These are phyloP conservation scores for Epinotia bilunana DNA, from an alignment of 2,888 invertebrate species.

Conservation along the genomic window DNA sequence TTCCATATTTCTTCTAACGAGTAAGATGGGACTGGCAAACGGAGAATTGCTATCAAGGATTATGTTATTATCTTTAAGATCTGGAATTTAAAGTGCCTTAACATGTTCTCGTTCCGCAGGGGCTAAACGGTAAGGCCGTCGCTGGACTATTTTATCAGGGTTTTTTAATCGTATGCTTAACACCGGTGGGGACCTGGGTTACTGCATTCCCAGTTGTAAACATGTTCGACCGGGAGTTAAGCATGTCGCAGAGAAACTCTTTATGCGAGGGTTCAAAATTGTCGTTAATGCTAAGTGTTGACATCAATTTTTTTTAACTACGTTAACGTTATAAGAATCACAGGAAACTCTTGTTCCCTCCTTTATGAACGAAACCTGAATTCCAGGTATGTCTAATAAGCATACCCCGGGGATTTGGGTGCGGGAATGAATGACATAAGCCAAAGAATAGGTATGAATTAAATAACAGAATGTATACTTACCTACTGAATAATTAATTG, in stretches of 20 bases:
- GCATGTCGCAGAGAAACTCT: not conserved
- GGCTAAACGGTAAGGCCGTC: slow-evolving; percentile 27
- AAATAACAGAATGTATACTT: too few relatives aligned
- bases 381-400: slow-evolving; percentile 27
- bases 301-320: too few relatives aligned
- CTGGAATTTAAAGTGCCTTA: slow-evolving; percentile 1
- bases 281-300: slow-evolving; percentile 10
- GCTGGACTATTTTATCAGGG: slow-evolving; percentile 23
- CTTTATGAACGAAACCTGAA: slow-evolving; percentile 4
- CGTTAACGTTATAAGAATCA: too few relatives aligned
- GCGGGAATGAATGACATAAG: too few relatives aligned
- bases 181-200: slow-evolving; percentile 27
- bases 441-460: too few relatives aligned
- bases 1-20: not conserved
- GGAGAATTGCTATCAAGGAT: slow-evolving; percentile 28
- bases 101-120: slow-evolving; percentile 23
- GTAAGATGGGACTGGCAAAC: slow-evolving; percentile 28
- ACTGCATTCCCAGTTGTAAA: slow-evolving; percentile 3
- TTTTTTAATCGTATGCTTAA: slow-evolving; percentile 29
- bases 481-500: too few relatives aligned
- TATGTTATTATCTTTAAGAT: slow-evolving; percentile 29
- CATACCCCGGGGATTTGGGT: too few relatives aligned
- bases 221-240: not conserved
- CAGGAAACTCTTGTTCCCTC: not conserved
- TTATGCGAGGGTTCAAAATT: not conserved